A percentile compares a stretch with the other conserved stretches of the same genome.
These are phyloP conservation scores for Atherix ibis DNA, from an alignment of 2,888 invertebrate genomes.

Conservation along the genomic window DNA sequence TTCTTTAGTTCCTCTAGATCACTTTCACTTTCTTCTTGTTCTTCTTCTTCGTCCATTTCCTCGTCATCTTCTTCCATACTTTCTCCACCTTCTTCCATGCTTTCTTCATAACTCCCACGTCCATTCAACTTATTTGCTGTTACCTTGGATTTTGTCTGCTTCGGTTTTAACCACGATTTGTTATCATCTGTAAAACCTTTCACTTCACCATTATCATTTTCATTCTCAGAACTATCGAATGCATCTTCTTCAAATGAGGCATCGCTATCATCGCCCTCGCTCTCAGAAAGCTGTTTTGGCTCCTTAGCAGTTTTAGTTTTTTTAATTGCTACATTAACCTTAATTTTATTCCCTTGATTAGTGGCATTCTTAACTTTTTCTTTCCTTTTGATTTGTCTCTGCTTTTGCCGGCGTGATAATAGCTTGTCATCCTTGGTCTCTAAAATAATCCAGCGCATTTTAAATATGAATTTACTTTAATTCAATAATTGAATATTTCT, in stretches of 20 bases:
- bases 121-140: constrained; percentile 21
- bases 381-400: constrained; percentile 43
- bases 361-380: neutral
- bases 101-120: constrained; percentile 18
- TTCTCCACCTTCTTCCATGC: constrained; percentile 10
- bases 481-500: no score
- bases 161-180: constrained; percentile 51
- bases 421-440: constrained; percentile 38
- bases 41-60: constrained; percentile 8
- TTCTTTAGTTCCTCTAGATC: constrained; percentile 17
- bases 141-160: constrained; percentile 26
- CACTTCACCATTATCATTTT: constrained; percentile 13
- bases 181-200: constrained; percentile 56
- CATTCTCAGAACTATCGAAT: no score
- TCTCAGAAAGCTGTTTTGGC: constrained; percentile 18
- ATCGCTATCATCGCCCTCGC: constrained; percentile 21
- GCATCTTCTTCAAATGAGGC: no score
- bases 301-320: constrained; percentile 21
- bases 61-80: constrained; percentile 4
- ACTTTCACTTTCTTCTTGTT: constrained; percentile 17
- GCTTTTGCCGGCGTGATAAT: constrained; percentile 53
- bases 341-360: constrained; percentile 12
- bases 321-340: neutral
- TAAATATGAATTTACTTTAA: no score
- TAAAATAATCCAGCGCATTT: no score